phyloP scores from a whole-genome alignment of 2,797 vertebrate species.

The Diplodus sargus region DNA sequence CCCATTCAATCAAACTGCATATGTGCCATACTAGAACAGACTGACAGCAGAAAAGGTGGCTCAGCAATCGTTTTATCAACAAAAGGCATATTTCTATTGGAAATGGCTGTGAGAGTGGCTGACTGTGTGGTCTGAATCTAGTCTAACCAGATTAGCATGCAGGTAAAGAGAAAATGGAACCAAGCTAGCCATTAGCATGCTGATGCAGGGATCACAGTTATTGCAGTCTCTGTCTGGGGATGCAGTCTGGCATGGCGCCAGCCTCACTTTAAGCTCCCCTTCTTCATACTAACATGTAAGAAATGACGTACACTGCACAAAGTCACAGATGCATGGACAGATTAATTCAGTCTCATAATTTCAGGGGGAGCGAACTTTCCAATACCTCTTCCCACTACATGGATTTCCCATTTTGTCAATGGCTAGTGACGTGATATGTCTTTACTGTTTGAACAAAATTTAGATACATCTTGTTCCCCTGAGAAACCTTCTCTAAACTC shows the following conservation, averaged over 20 bases:
- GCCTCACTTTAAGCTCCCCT: neutral
- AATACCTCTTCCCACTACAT: constrained; percentile 14
- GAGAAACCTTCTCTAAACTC: constrained; percentile 55
- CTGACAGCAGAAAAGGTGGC: neutral
- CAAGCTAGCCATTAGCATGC: constrained; percentile 70
- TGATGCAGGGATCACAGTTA: constrained; percentile 56
- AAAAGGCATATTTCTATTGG: neutral
- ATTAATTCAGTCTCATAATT: constrained; percentile 42
- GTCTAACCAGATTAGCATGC: constrained; percentile 73
- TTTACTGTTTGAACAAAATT: constrained; percentile 61
- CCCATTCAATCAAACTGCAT: neutral
- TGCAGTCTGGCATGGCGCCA: constrained; percentile 30
- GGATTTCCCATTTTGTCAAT: constrained; percentile 64
- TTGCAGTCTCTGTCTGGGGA: constrained; percentile 68
- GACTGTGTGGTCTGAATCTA: constrained; percentile 75
- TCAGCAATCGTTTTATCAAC: constrained; percentile 2
- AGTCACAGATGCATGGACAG: constrained; percentile 19
- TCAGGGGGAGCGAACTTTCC: constrained; percentile 12
- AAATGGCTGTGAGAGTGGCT: constrained; percentile 45
- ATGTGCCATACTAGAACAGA: neutral
- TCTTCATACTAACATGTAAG: constrained; percentile 23
- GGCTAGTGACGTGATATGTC: constrained; percentile 47
- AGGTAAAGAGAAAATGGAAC: constrained; percentile 73
- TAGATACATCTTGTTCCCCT: constrained; percentile 56
- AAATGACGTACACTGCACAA: constrained; percentile 28